phyloP scores from a whole-genome alignment of 2,797 vertebrate species.

The Microhierax caerulescens region DNA sequence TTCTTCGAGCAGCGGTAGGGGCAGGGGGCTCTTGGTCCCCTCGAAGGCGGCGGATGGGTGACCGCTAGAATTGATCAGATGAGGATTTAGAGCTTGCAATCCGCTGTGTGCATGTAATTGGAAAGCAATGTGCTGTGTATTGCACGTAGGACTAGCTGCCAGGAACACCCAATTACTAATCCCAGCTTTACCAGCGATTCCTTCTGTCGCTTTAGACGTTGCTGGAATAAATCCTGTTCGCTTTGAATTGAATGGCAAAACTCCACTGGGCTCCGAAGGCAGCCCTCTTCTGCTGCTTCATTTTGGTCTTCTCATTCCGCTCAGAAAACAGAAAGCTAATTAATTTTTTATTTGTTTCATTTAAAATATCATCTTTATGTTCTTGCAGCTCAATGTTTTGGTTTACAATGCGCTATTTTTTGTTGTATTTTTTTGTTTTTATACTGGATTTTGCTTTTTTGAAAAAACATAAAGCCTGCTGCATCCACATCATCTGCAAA shows the following conservation, averaged over 20 bases:
- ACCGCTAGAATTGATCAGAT: accelerated
- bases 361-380: not conserved
- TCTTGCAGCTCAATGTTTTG: slow-evolving; percentile 61
- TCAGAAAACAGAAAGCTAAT: slow-evolving; percentile 73
- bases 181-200: not conserved
- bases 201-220: not conserved
- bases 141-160: not conserved
- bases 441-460: slow-evolving; percentile 62
- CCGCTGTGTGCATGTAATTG: not conserved
- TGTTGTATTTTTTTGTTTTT: slow-evolving; percentile 58
- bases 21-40: not conserved
- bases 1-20: no score
- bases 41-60: accelerated
- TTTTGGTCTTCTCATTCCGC: not conserved
- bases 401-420: slow-evolving; percentile 68
- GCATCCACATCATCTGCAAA: slow-evolving; percentile 74
- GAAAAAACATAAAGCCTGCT: slow-evolving; percentile 75
- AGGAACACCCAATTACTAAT: not conserved
- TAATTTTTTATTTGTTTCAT: not conserved
- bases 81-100: not conserved
- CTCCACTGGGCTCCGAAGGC: accelerated
- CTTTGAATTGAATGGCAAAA: not conserved
- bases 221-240: not conserved
- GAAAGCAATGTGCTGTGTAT: not conserved
- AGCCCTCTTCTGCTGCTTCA: not conserved